Evolutionary conservation across 2,888 invertebrate species (phyloP).

Genomic region (Zootermopsis nevadensis): DNA sequence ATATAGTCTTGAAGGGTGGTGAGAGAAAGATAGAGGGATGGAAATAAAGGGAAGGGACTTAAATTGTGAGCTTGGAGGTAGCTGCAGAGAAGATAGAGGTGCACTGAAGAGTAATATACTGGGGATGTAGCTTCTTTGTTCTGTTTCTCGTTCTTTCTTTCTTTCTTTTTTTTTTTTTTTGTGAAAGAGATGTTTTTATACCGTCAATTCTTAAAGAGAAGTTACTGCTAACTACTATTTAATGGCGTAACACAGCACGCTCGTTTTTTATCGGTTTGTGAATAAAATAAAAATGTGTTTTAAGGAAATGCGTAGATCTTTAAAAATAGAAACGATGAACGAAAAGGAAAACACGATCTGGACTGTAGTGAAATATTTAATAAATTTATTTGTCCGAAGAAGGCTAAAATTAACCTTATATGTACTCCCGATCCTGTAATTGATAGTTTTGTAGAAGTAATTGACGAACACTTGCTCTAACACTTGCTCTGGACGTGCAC

Average conservation of each 20-base stretch:
- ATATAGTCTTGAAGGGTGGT: neutral
- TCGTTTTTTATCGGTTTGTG: neutral
- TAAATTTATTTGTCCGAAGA: too few relatives aligned
- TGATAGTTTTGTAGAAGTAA: too few relatives aligned
- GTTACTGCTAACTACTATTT: neutral
- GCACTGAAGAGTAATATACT: slow-evolving; percentile 15
- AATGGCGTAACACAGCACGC: neutral
- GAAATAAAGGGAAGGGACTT: slow-evolving; percentile 17
- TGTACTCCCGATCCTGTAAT: too few relatives aligned
- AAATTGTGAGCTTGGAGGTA: neutral
- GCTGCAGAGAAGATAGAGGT: neutral
- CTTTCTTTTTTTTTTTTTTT: neutral
- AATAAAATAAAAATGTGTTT: neutral
- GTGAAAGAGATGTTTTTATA: neutral
- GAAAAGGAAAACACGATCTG: neutral
- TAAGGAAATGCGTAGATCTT: neutral
- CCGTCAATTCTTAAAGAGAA: neutral
- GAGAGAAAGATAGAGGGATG: neutral
- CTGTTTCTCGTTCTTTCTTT: too few relatives aligned
- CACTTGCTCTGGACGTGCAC: too few relatives aligned
- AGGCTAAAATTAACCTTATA: too few relatives aligned
- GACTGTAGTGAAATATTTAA: neutral
- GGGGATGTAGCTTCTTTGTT: neutral
- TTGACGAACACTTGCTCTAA: too few relatives aligned
- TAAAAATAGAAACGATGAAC: neutral